A percentile compares a stretch with the other conserved stretches of the same genome.
These are phyloP conservation scores for Magallana angulata DNA, from an alignment of 1,140 invertebrate genomes.

Conservation along the genomic window DNA sequence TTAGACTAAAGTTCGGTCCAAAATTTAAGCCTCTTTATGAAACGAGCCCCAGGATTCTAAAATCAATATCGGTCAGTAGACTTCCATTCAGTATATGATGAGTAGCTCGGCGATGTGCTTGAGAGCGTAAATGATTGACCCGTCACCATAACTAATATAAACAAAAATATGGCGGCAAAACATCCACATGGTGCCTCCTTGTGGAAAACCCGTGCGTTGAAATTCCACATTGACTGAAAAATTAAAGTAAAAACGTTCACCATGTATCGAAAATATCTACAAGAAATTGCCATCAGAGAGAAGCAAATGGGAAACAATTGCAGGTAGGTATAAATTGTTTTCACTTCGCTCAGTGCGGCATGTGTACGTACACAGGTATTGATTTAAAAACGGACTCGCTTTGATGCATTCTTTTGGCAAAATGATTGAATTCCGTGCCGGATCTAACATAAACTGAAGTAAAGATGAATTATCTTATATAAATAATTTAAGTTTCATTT, in stretches of 20 bases:
- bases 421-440: too few relatives aligned
- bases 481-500: too few relatives aligned
- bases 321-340: not conserved
- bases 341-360: too few relatives aligned
- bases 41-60: not conserved
- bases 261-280: slow-evolving; percentile 18
- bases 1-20: too few relatives aligned
- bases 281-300: not conserved
- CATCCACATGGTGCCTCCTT: not conserved
- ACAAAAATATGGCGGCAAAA: not conserved
- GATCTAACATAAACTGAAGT: too few relatives aligned
- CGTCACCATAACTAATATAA: slow-evolving; percentile 4
- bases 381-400: too few relatives aligned
- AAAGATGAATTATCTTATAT: too few relatives aligned
- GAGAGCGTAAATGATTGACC: not conserved
- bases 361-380: too few relatives aligned
- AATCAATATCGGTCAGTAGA: not conserved
- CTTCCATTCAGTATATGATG: not conserved
- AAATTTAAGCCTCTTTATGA: too few relatives aligned
- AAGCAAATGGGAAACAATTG: not conserved
- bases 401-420: too few relatives aligned
- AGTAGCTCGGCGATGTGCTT: not conserved
- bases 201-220: not conserved
- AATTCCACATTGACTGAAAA: not conserved
- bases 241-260: not conserved